Percentiles rank a stretch among this genome's conserved stretches.
phyloP scores from a whole-genome alignment of 2,797 vertebrate species.

The Poeciliopsis paucimaculata region DNA sequence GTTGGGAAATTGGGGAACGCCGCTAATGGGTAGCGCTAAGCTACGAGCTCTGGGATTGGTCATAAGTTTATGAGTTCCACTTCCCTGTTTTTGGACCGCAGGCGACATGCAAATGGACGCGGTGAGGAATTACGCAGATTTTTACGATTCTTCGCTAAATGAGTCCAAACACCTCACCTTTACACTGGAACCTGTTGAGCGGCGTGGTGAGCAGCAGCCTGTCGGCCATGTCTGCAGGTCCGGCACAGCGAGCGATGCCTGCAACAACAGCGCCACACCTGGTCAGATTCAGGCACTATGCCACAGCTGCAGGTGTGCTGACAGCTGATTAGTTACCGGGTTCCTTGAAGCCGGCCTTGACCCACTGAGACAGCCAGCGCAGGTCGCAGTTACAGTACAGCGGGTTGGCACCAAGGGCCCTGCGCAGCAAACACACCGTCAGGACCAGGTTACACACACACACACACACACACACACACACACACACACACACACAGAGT shows the following conservation, averaged over 20 bases:
- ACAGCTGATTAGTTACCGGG: slow-evolving; percentile 79
- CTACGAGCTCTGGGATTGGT: no score
- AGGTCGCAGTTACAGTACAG: slow-evolving; percentile 95
- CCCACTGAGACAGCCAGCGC: slow-evolving; percentile 98
- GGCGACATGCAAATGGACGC: no score
- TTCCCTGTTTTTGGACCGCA: no score
- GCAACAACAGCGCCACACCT: neutral
- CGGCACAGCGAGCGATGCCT: slow-evolving; percentile 94
- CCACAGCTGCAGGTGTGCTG: neutral
- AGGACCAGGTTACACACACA: neutral
- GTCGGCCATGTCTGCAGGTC: slow-evolving; percentile 93
- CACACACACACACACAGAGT: neutral
- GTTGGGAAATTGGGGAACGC: no score
- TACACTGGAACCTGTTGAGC: slow-evolving; percentile 94
- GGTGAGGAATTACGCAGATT: no score
- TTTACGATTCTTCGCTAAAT: no score
- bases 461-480: neutral
- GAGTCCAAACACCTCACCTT: slow-evolving; percentile 78
- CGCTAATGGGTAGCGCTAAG: no score
- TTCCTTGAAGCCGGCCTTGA: slow-evolving; percentile 97
- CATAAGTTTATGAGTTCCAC: no score
- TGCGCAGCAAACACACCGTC: slow-evolving; percentile 48
- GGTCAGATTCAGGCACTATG: neutral
- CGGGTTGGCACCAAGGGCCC: slow-evolving; percentile 96
- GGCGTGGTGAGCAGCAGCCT: slow-evolving; percentile 95